Conservation (phyloP, 2,888 invertebrate genomes). For the Falcaria lacertinaria region DNA sequence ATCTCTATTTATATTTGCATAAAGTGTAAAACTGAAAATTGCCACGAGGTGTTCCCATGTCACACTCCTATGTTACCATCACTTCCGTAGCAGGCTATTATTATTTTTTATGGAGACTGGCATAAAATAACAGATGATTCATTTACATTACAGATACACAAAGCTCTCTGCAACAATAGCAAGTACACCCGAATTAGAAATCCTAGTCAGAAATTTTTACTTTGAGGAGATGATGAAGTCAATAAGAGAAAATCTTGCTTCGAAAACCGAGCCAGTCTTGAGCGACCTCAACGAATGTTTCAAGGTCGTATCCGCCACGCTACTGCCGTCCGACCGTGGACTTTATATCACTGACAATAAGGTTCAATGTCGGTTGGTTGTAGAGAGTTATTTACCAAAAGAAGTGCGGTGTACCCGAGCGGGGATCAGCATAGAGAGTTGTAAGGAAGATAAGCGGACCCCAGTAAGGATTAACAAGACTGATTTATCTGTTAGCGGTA, state of each 20-base stretch:
- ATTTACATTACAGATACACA: slow-evolving; percentile 79
- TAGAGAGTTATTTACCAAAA: slow-evolving; percentile 79
- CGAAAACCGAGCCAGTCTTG: slow-evolving; percentile 66
- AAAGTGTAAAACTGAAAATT: too few species aligned
- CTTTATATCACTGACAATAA: slow-evolving; percentile 69
- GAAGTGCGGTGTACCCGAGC: slow-evolving; percentile 82
- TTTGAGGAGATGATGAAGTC: slow-evolving; percentile 90
- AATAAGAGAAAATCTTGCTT: slow-evolving; percentile 70
- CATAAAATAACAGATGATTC: too few species aligned
- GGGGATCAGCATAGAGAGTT: slow-evolving; percentile 82
- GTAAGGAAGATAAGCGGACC: slow-evolving; percentile 57
- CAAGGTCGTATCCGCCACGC: slow-evolving; percentile 72
- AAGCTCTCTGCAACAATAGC: slow-evolving; percentile 90
- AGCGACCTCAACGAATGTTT: slow-evolving; percentile 80
- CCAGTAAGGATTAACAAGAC: slow-evolving; percentile 70
- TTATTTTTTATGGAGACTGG: too few species aligned
- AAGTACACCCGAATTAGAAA: slow-evolving; percentile 86
- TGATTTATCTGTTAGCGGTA: slow-evolving; percentile 67
- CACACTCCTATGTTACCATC: too few species aligned
- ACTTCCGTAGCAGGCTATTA: too few species aligned
- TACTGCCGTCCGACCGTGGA: slow-evolving; percentile 77
- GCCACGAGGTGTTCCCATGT: too few species aligned
- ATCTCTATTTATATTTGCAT: too few species aligned
- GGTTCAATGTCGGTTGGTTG: slow-evolving; percentile 56
- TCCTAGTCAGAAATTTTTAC: slow-evolving; percentile 86